These are phyloP conservation scores for Melanotus villosus DNA, from an alignment of 2,888 invertebrate species.

Conservation along the genomic window DNA sequence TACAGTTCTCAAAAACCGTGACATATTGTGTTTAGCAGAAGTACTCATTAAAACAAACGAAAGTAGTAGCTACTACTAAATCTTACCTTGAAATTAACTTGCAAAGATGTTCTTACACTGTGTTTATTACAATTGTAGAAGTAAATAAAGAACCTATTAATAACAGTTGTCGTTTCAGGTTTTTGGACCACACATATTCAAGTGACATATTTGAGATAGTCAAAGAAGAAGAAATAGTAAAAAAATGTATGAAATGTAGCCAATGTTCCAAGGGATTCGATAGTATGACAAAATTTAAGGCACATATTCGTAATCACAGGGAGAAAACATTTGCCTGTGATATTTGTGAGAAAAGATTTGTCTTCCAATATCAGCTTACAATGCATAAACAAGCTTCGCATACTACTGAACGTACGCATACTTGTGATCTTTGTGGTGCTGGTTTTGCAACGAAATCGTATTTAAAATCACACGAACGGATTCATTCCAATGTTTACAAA, in stretches of 20 bases:
- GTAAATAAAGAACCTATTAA: too few relatives aligned
- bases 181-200: background rate
- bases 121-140: too few relatives aligned
- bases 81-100: too few relatives aligned
- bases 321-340: conserved; percentile 28
- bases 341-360: conserved; percentile 18
- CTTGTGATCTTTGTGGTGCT: conserved; percentile 34
- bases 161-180: background rate
- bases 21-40: too few relatives aligned
- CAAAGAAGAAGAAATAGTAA: background rate
- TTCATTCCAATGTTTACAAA: conserved; percentile 53
- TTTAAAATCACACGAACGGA: conserved; percentile 55
- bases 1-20: too few relatives aligned
- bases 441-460: conserved; percentile 58
- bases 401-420: conserved; percentile 16
- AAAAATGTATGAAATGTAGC: conserved; percentile 61
- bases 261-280: conserved; percentile 72
- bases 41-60: too few relatives aligned
- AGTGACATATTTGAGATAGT: background rate
- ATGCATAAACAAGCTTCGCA: conserved; percentile 23
- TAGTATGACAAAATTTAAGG: conserved; percentile 49
- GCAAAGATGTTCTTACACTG: too few relatives aligned
- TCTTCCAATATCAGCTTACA: conserved; percentile 5
- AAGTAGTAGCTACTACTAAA: too few relatives aligned
- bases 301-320: conserved; percentile 20